A percentile compares a stretch with the other conserved stretches of the same genome.
These are phyloP conservation scores for Tachina lurida DNA, from an alignment of 2,888 invertebrate species.

Conservation along the genomic window DNA sequence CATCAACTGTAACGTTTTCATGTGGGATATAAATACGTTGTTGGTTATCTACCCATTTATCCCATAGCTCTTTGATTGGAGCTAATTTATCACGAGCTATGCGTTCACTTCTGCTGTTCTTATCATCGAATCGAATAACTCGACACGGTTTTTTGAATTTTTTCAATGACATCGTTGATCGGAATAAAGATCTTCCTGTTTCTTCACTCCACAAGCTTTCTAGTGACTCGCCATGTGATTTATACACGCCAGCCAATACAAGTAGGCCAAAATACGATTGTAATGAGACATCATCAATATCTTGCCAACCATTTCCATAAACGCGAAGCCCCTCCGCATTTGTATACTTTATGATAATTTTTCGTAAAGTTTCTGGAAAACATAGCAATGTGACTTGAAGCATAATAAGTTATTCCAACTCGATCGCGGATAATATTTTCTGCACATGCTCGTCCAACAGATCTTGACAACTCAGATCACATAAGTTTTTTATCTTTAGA, in stretches of 20 bases:
- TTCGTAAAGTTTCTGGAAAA: conserved; percentile 4
- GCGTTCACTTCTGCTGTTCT: neutral
- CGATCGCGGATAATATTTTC: too few relatives aligned
- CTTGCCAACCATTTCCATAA: conserved; percentile 6
- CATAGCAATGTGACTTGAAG: too few relatives aligned
- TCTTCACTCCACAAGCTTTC: conserved; percentile 11
- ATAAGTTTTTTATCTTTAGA: neutral
- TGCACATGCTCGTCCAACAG: too few relatives aligned
- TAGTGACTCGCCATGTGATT: neutral
- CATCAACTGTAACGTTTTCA: neutral
- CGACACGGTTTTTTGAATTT: conserved; percentile 8
- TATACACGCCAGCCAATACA: neutral
- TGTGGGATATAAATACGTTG: neutral
- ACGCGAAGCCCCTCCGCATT: conserved; percentile 16
- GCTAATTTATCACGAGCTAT: conserved; percentile 1
- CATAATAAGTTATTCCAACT: too few relatives aligned
- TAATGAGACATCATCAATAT: conserved; percentile 6
- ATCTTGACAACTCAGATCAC: too few relatives aligned
- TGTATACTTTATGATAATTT: conserved; percentile 28
- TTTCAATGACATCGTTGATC: conserved; percentile 14
- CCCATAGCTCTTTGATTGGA: neutral
- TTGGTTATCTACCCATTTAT: conserved; percentile 7
- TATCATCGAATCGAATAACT: conserved; percentile 11
- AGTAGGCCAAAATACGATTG: neutral
- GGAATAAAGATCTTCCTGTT: conserved; percentile 1